Percentiles rank a stretch among this genome's conserved stretches.
These are phyloP conservation scores for Ammodytes dubius DNA, from an alignment of 2,113 vertebrate genomes.

Conservation along the genomic window DNA sequence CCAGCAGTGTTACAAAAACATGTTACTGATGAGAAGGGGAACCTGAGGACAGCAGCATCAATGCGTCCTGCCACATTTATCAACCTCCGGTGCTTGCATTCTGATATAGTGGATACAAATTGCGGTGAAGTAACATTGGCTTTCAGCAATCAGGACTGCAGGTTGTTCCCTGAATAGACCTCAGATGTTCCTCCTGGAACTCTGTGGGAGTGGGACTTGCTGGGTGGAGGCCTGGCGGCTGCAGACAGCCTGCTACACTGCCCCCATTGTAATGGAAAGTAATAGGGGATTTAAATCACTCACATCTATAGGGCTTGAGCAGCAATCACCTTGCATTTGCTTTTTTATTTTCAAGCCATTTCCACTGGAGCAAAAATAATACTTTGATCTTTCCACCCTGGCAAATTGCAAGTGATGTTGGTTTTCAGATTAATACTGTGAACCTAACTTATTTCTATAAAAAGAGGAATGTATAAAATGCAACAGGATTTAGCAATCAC, in stretches of 20 bases:
- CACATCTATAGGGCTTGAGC: constrained; percentile 54
- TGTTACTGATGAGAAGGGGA: background rate
- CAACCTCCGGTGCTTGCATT: constrained; percentile 11
- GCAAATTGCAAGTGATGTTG: constrained; percentile 57
- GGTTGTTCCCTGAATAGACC: constrained; percentile 47
- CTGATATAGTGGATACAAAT: constrained; percentile 15
- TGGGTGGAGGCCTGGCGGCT: background rate
- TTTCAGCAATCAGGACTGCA: constrained; percentile 58
- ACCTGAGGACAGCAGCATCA: constrained; percentile 12
- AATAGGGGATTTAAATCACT: constrained; percentile 56
- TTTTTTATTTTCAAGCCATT: constrained; percentile 15
- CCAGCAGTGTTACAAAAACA: background rate
- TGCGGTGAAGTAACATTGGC: constrained; percentile 23
- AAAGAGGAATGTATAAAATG: constrained; percentile 39
- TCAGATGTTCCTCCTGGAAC: constrained; percentile 34
- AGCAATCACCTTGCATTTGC: constrained; percentile 39
- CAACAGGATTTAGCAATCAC: constrained; percentile 14
- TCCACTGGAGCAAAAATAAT: constrained; percentile 55
- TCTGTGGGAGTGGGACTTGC: constrained; percentile 4
- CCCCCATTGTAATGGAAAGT: constrained; percentile 65
- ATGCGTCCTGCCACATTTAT: background rate
- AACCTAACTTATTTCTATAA: constrained; percentile 39
- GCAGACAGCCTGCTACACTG: constrained; percentile 28
- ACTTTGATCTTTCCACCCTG: constrained; percentile 46
- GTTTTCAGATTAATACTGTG: constrained; percentile 52